Base-by-base conservation (phyloP, 2,113 vertebrate species). In the Cacatua alba region DNA sequence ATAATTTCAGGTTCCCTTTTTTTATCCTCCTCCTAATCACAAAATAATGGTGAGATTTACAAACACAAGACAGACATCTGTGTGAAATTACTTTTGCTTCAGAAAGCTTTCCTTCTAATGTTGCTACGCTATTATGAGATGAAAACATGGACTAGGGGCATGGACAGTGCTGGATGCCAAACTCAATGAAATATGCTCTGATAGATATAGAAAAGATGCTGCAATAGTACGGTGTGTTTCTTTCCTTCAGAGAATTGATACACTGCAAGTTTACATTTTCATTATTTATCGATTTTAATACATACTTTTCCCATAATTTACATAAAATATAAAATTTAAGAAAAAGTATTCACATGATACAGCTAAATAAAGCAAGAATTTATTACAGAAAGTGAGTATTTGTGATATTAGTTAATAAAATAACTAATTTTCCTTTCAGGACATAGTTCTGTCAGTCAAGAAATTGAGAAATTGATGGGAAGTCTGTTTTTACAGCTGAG, bases 311-410 rank as follows among this genome's bases (percentile, higher is more conserved):
- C 20, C 43, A 64, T 31, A 7, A 64, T 62, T 75, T 85, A 86
- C 44, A 85, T 8, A 92, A 94, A 94, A 86, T 67, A 92, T 1
- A 39, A 76, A 82, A 65, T 57, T 85, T 28, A 79, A 64, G 44
- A 87, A 92, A 87, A 3, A 17, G 17, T 75, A 29, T 51, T 76
- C 10, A 24, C 21, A 48, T 80, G n/a, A 48, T 23, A 88, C 3
- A 83, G 53, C 11, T 86, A 29, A 63, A 76, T 48, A 79, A 37
- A 81, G 17, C 13, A 84, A 31, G 20, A 51, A 71, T 46, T 95
- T 63, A 78, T 77, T 71, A 31, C 14, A 87, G 25, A 71, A 67
- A 53, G 29, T 43, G 23, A 85, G 0, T 69, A 55, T 35, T 25
- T 67, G n/a, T 86, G 67, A 41, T 39, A 85, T 13, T 51, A 69